Evolutionary conservation across 2,888 invertebrate species (phyloP), one percentile per base, ranked within the genome.

Genomic region (Ochlodes sylvanus): DNA sequence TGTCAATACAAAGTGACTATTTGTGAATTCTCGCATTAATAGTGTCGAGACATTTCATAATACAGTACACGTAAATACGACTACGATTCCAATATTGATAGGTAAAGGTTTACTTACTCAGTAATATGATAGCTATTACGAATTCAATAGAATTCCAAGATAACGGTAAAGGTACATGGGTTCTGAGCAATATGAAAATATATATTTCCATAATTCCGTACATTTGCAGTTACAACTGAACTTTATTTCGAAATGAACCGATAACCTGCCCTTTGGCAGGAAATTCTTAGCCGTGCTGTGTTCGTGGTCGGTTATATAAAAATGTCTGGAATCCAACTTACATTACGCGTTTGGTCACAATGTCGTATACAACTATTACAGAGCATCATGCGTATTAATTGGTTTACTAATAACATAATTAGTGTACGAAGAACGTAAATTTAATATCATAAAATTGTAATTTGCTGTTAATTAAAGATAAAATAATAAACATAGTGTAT

Each of bases 231-330:
- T 69, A 70, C 62, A 69, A 52, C 14, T 58, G 69, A 69, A 71
- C 73, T 74, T 75, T 75, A 76, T 79, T 80, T 76, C 74, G 72
- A 71, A 74, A 76, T 71, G 72, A 70, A 70, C 64, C 71, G 77
- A 79, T 79, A 77, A 75, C 75, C 76, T 75, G 79, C 75, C 74
- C 76, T 75, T 77, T 79, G 70, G 71, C 72, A 62, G 72, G 76
- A 72, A 77, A 76, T 76, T 76, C 75, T 75, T 69, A 61, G 58
- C n/a, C 12, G 38, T 10, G 21, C n/a, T 7, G 19, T 5, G 19
- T 12, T 50, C 19, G 19, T 50, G 50, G 50, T 50, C 19, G 0
- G 2, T 12, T 38, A 12, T 50, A 10, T 12, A 50, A 50, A 50
- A 50, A 19, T 21, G 2, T 17, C 17, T 15, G 44, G 2, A 12